Conservation (phyloP, 1,140 invertebrate species). For the Alviniconcha marisindica region DNA sequence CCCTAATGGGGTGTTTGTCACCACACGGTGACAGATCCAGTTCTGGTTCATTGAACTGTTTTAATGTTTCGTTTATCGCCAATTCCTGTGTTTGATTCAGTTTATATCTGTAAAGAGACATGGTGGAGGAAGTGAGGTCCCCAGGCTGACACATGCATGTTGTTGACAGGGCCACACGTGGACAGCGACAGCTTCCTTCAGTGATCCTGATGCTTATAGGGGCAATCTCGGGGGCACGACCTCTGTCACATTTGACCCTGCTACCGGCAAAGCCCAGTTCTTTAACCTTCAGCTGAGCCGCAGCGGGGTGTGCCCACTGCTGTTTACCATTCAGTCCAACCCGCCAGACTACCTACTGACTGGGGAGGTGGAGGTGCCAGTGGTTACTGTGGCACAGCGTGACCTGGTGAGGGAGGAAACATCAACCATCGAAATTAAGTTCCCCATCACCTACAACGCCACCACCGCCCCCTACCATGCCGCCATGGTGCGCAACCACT, state of each 20-base stretch:
- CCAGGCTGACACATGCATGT: no score
- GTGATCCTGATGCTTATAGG: constrained; percentile 40
- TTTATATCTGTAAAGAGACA: no score
- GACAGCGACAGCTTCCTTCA: constrained; percentile 47
- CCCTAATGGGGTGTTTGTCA: no score
- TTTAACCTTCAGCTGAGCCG: constrained; percentile 41
- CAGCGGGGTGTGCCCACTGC: constrained; percentile 50
- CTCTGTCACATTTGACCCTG: constrained; percentile 40
- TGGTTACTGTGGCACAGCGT: constrained; percentile 34
- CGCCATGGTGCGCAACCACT: constrained; percentile 33
- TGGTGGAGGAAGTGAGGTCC: no score
- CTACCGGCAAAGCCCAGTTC: constrained; percentile 45
- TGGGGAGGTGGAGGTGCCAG: constrained; percentile 29
- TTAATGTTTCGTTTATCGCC: not conserved
- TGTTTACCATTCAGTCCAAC: constrained; percentile 47
- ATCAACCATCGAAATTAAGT: constrained; percentile 45
- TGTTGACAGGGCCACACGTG: constrained; percentile 57
- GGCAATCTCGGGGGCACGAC: constrained; percentile 48
- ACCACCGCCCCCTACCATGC: constrained; percentile 13
- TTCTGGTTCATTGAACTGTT: no score
- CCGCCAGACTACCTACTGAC: constrained; percentile 53
- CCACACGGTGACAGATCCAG: no score
- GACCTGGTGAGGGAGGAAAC: constrained; percentile 36
- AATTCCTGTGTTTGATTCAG: not conserved
- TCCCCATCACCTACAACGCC: constrained; percentile 51